A percentile compares a stretch with the other conserved stretches of the same genome.
phyloP scores from a whole-genome alignment of 2,888 invertebrate genomes.

The Himalopsyche anomala region DNA sequence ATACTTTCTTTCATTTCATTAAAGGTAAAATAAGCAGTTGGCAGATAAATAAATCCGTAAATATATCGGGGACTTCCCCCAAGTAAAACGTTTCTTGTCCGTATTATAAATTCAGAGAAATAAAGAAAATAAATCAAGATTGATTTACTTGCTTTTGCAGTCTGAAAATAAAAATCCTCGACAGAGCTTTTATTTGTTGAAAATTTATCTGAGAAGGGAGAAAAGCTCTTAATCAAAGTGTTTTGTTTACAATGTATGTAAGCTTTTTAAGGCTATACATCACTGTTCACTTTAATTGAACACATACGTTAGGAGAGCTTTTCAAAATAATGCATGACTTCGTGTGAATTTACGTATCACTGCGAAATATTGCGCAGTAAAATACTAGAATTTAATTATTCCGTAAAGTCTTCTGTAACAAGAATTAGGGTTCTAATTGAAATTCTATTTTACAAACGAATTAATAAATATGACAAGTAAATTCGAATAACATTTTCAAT shows the following conservation, averaged over 20 bases:
- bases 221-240: slow-evolving; percentile 23
- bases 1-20: too few relatives aligned
- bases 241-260: slow-evolving; percentile 28
- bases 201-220: slow-evolving; percentile 30
- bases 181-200: slow-evolving; percentile 34
- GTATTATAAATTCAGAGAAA: neutral
- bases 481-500: too few relatives aligned
- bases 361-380: neutral
- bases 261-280: slow-evolving; percentile 16
- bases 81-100: neutral
- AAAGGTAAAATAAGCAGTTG: too few relatives aligned
- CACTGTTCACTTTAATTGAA: slow-evolving; percentile 30
- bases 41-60: too few relatives aligned
- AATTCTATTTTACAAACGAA: too few relatives aligned
- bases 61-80: too few relatives aligned
- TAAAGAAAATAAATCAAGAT: slow-evolving; percentile 8
- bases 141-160: slow-evolving; percentile 18
- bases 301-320: slow-evolving; percentile 24
- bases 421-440: neutral
- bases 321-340: slow-evolving; percentile 10
- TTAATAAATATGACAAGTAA: too few relatives aligned
- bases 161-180: neutral
- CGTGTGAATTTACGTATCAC: slow-evolving; percentile 2
- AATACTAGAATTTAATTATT: neutral
- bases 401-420: neutral